Evolutionary conservation across 1,140 invertebrate species (phyloP), one percentile per base, ranked within the genome.

Genomic region (Dendrolimus kikuchii): DNA sequence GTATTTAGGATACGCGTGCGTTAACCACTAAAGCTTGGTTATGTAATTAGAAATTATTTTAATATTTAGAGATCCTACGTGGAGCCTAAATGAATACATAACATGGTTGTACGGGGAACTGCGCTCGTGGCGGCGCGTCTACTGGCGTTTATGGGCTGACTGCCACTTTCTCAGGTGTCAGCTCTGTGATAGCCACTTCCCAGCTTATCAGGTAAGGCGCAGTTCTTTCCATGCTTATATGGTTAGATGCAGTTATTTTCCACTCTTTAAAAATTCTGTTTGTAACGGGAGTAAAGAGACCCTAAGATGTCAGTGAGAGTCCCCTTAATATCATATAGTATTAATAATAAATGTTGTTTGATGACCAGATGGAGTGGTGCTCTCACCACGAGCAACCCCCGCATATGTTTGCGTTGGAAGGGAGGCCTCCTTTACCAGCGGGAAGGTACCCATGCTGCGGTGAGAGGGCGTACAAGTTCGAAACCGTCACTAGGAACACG

Each of bases 61-160:
- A 23, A 23, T 23, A 2, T 51, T 4, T 36, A 51, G 50, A 38
- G 50, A 51, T 5, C 5, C 42, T 4, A 51, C 44, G 1, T 98
- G 96, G 95, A 93, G 93, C 66, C 87, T 98, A 6, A 95, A 93
- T 66, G 92, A 94, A 44, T 95, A 95, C 69, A 92, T 98, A 6
- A 73, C 92, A 6, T 90, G 91, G 58, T 78, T 97, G 10, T 92
- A 94, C 68, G 90, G 90, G 6, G 92, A 95, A 62, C 86, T 96
- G 40, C 93, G 94, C 59, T 92, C 92, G 0, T 98, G 96, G 96
- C 87, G 95, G 0, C 93, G 93, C 71, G 95, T 97, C 1, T 98
- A 98, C 83, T 98, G 96, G 96, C 90, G 93, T 50, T 81, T 98
- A 7, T 98, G 96, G 96, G 95, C 94, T 0, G 92, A 95, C 67